A percentile compares a stretch with the other conserved stretches of the same genome.
These are phyloP conservation scores for Rhizomys pruinosus DNA, from an alignment of 2,113 vertebrate species.

Conservation along the genomic window DNA sequence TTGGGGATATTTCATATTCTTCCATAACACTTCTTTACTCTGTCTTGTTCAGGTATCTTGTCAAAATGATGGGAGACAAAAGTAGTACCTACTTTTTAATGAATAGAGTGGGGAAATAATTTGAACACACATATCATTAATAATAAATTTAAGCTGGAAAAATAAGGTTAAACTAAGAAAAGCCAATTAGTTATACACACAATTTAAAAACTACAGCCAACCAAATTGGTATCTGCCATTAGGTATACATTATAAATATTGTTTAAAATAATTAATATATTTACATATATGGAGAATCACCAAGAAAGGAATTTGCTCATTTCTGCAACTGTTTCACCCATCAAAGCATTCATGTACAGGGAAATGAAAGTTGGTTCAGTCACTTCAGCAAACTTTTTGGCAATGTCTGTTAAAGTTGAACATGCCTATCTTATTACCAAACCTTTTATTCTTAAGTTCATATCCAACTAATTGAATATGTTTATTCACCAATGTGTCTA, in stretches of 20 bases:
- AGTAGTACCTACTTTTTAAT: not conserved
- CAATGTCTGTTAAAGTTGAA: not conserved
- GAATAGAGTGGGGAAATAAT: not conserved
- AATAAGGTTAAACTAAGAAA: not conserved
- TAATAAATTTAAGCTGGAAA: constrained; percentile 21
- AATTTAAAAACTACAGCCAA: constrained; percentile 35
- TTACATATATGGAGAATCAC: not conserved
- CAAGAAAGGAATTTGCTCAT: constrained; percentile 16
- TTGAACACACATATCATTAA: not conserved
- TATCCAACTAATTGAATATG: not conserved
- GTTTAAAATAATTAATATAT: constrained; percentile 4
- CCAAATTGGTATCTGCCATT: not conserved
- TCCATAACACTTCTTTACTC: not conserved
- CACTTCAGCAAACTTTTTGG: constrained; percentile 1
- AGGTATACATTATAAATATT: not conserved
- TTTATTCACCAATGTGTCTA: not conserved
- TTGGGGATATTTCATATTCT: not conserved
- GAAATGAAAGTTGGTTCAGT: not conserved
- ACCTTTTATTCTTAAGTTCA: not conserved
- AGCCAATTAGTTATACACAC: not conserved
- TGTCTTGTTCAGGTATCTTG: not conserved
- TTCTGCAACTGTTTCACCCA: not conserved
- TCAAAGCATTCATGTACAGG: not conserved
- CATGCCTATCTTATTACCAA: not conserved
- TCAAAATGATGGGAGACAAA: not conserved